Evolutionary conservation across 2,888 invertebrate genomes (phyloP).

Genomic region (Phengaris arion): DNA sequence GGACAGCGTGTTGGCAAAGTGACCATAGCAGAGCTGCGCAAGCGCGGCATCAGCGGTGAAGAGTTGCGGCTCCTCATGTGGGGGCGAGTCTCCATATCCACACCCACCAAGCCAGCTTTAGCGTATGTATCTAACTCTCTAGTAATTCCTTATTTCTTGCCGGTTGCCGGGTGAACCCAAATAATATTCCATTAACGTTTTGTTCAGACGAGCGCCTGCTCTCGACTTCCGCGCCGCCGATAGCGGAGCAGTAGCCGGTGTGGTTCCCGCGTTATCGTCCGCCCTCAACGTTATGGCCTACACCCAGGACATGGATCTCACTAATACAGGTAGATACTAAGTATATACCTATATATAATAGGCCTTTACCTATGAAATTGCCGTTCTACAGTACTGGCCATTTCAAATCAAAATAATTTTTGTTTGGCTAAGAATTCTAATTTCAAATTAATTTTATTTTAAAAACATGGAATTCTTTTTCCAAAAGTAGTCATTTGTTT

Average conservation of each 20-base stretch:
- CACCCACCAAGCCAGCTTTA: conserved; percentile 85
- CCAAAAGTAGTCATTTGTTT: too few species aligned
- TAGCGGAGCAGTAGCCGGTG: conserved; percentile 54
- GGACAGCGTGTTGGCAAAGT: conserved; percentile 90
- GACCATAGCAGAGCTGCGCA: conserved; percentile 89
- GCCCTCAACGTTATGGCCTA: conserved; percentile 92
- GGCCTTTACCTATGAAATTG: too few species aligned
- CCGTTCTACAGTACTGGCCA: too few species aligned
- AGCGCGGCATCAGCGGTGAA: conserved; percentile 91
- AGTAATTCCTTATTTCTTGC: too few species aligned
- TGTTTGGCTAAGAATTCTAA: too few species aligned
- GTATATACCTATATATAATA: neutral
- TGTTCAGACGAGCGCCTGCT: conserved; percentile 53
- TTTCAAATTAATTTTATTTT: too few species aligned
- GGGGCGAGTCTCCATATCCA: conserved; percentile 93
- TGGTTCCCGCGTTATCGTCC: conserved; percentile 82
- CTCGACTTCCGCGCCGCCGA: conserved; percentile 62
- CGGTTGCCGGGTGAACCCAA: too few species aligned
- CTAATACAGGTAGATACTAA: conserved; percentile 44
- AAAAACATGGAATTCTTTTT: too few species aligned
- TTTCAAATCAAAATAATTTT: too few species aligned
- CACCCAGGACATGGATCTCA: conserved; percentile 85
- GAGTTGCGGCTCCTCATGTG: conserved; percentile 93
- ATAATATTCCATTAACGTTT: neutral
- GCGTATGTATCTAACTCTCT: conserved; percentile 45